Evolutionary conservation across 2,113 vertebrate genomes (phyloP).

Genomic region (Leucosticte australis): DNA sequence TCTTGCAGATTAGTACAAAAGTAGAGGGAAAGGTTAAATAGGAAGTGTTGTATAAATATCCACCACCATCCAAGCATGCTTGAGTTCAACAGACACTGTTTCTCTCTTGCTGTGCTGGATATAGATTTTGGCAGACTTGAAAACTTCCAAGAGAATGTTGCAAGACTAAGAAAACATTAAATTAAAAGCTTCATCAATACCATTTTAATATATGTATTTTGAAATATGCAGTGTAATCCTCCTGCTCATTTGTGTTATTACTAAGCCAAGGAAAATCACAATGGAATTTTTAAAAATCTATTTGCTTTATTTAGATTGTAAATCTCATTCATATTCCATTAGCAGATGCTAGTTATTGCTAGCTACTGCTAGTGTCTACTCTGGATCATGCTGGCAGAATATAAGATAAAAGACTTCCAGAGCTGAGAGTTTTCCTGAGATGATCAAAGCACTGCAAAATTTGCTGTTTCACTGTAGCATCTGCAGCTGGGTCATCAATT

Average conservation of each 20-base stretch:
- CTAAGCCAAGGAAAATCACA: neutral
- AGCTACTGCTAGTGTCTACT: neutral
- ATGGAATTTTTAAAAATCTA: neutral
- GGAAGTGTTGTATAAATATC: neutral
- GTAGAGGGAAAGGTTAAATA: conserved; percentile 15
- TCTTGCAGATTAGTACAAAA: conserved; percentile 1
- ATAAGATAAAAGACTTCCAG: neutral
- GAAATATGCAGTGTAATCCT: neutral
- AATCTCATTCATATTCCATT: neutral
- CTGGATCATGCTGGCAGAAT: neutral
- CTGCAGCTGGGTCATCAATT: neutral
- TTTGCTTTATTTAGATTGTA: neutral
- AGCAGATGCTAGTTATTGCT: neutral
- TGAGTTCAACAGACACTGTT: neutral
- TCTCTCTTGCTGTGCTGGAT: neutral
- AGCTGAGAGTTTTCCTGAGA: neutral
- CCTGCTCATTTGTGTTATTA: neutral
- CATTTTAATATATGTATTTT: neutral
- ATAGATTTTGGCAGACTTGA: conserved; percentile 8
- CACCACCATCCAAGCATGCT: neutral
- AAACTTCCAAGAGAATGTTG: neutral
- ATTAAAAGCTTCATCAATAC: neutral
- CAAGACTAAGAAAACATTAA: neutral
- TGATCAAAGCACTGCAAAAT: conserved; percentile 14
- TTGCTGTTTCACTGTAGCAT: conserved; percentile 5